Evolutionary conservation across 2,113 vertebrate species (phyloP).

Genomic region (Maylandia zebra): DNA sequence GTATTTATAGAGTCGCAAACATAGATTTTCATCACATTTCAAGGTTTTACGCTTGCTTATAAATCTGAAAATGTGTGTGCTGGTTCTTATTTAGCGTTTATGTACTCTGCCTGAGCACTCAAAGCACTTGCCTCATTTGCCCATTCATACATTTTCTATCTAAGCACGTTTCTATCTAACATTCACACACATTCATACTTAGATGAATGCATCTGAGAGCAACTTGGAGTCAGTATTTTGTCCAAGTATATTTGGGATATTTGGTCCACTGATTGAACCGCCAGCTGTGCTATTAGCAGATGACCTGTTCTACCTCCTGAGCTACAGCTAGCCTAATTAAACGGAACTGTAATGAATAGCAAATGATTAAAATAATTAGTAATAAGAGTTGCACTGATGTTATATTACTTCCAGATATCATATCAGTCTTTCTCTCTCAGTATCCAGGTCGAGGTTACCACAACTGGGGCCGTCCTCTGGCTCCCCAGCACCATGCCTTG

Average conservation of each 20-base stretch:
- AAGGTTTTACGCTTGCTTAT: neutral
- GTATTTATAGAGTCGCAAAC: neutral
- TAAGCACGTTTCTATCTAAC: neutral
- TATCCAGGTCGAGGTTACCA: constrained; percentile 78
- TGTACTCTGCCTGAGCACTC: neutral
- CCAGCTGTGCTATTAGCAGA: neutral
- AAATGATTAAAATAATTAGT: neutral
- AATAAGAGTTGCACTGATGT: neutral
- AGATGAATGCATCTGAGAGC: neutral
- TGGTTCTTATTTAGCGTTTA: neutral
- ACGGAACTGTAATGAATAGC: neutral
- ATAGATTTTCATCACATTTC: neutral
- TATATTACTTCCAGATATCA: neutral
- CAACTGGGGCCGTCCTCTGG: constrained; percentile 76
- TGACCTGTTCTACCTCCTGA: neutral
- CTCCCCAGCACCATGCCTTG: constrained; percentile 55
- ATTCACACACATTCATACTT: neutral
- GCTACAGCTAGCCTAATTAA: neutral
- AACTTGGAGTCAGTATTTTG: neutral
- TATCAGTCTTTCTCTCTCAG: constrained; percentile 52
- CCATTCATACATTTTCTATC: neutral
- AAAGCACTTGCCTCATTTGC: neutral
- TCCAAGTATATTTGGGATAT: neutral
- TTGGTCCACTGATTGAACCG: neutral
- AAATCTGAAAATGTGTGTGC: neutral